Conservation (phyloP, 2,113 vertebrate species). For the Burhinus oedicnemus region DNA sequence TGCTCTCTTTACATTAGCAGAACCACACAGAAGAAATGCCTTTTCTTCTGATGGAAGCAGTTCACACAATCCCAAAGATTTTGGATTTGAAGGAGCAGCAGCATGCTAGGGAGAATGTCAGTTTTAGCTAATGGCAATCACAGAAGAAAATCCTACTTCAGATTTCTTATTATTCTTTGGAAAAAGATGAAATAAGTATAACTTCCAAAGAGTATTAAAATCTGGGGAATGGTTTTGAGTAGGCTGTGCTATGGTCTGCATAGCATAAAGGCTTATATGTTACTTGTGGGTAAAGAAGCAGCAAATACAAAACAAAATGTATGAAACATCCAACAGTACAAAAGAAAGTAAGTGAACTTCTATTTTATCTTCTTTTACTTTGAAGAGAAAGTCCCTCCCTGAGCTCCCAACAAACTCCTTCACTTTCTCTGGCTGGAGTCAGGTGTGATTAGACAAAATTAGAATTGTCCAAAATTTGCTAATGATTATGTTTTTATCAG, state of each 20-base stretch:
- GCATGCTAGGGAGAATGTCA: neutral
- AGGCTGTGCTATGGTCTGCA: neutral
- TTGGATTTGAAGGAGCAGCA: neutral
- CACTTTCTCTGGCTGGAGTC: neutral
- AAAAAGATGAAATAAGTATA: neutral
- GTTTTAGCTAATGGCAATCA: neutral
- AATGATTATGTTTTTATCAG: neutral
- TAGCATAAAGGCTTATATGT: neutral
- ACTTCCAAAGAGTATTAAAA: neutral
- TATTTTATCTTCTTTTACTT: neutral
- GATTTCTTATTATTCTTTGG: neutral
- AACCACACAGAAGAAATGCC: neutral
- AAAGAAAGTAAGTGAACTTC: neutral
- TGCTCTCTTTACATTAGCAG: neutral
- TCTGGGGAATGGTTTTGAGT: neutral
- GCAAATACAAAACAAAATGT: neutral
- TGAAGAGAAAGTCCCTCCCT: neutral
- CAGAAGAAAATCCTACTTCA: neutral
- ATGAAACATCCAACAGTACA: neutral
- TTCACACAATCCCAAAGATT: neutral
- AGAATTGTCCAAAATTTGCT: neutral
- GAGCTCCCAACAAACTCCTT: neutral
- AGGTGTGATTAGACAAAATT: neutral
- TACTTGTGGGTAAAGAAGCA: neutral
- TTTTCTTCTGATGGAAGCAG: neutral